Percentiles rank a stretch among this genome's conserved stretches.
Evolutionary conservation across 2,888 invertebrate genomes (phyloP).

Genomic region (Amphipyra tragopoginis): DNA sequence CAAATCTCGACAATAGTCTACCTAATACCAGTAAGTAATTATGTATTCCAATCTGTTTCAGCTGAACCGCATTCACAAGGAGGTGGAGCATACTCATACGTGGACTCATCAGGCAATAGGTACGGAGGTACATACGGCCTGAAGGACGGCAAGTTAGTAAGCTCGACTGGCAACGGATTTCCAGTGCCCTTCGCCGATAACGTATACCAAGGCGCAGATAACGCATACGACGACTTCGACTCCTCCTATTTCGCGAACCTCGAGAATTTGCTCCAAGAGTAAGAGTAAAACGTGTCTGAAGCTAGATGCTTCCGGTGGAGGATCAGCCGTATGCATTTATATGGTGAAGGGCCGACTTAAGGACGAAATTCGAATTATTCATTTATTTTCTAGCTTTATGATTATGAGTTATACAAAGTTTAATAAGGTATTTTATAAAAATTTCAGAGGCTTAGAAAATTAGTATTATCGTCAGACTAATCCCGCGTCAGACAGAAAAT

Average conservation of each 20-base stretch:
- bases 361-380: neutral
- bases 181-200: conserved; percentile 60
- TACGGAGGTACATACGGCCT: conserved; percentile 82
- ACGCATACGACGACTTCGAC: conserved; percentile 77
- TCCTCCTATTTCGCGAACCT: conserved; percentile 80
- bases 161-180: conserved; percentile 50
- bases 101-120: conserved; percentile 82
- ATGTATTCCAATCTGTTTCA: conserved; percentile 32
- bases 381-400: conserved; percentile 5
- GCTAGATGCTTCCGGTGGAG: conserved; percentile 77
- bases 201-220: conserved; percentile 43
- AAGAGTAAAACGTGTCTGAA: conserved; percentile 67
- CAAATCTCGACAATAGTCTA: no score
- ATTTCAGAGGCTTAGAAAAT: no score
- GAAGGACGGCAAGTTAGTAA: conserved; percentile 68
- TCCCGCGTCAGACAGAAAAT: neutral
- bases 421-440: no score
- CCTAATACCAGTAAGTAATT: neutral
- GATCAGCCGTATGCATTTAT: conserved; percentile 47
- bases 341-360: conserved; percentile 44
- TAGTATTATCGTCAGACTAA: neutral
- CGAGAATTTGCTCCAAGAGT: conserved; percentile 79
- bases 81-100: conserved; percentile 77
- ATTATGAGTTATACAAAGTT: neutral
- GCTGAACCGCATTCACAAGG: conserved; percentile 57